phyloP scores from a whole-genome alignment of 2,797 vertebrate species.

The Limosa lapponica region DNA sequence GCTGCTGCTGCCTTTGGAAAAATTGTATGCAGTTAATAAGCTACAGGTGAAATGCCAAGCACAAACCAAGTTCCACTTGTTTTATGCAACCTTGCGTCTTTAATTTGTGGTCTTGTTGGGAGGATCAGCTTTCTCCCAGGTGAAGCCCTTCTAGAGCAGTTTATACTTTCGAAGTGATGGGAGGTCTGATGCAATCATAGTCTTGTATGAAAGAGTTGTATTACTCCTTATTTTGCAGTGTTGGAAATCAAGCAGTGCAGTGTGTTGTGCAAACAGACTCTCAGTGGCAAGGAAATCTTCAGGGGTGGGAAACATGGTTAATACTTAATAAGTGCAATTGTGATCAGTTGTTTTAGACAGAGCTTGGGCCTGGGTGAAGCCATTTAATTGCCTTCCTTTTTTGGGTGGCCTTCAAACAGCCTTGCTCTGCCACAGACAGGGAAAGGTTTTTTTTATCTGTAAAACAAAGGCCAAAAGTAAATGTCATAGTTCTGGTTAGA shows the following conservation, averaged over 20 bases:
- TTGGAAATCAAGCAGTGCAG: neutral
- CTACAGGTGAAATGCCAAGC: neutral
- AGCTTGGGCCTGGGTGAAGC: neutral
- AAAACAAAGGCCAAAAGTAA: neutral
- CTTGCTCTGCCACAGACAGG: neutral
- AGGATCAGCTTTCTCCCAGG: neutral
- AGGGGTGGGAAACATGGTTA: neutral
- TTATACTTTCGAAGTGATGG: neutral
- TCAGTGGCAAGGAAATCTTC: neutral
- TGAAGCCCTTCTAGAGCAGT: neutral
- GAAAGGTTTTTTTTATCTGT: neutral
- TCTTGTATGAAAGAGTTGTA: neutral
- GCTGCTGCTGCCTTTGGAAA: neutral
- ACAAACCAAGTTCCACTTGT: neutral
- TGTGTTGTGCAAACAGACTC: neutral
- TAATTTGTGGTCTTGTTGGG: constrained; percentile 8
- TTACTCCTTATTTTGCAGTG: neutral
- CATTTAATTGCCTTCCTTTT: neutral
- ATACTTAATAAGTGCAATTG: neutral
- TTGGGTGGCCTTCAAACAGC: neutral
- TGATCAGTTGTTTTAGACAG: neutral
- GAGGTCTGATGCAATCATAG: neutral
- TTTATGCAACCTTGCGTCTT: neutral
- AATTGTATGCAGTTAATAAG: neutral
- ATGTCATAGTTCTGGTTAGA: neutral